Evolutionary conservation across 2,888 invertebrate genomes (phyloP).

Genomic region (Epinotia nisella): DNA sequence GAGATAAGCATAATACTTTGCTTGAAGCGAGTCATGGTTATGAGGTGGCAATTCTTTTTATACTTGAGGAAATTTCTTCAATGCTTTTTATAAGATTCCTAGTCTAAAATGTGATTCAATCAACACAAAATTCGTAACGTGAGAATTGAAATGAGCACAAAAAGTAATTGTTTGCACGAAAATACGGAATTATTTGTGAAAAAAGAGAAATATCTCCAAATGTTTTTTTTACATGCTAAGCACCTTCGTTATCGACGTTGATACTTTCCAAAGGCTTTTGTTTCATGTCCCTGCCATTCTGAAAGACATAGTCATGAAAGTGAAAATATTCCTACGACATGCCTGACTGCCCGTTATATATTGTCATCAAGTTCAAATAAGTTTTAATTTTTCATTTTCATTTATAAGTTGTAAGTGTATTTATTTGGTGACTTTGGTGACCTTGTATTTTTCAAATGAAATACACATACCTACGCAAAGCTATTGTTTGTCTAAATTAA

Average conservation of each 20-base stretch:
- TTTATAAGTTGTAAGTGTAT: too few species aligned
- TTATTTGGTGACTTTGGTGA: neutral
- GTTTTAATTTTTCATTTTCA: too few species aligned
- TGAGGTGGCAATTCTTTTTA: slow-evolving; percentile 12
- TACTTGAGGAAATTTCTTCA: slow-evolving; percentile 5
- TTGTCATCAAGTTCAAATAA: too few species aligned
- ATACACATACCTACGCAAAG: neutral
- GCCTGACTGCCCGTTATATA: too few species aligned
- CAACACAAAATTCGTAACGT: neutral
- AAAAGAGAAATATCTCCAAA: too few species aligned
- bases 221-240: too few species aligned
- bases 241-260: too few species aligned
- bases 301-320: too few species aligned
- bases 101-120: neutral
- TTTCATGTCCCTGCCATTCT: too few species aligned
- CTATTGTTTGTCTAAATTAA: slow-evolving; percentile 19
- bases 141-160: too few species aligned
- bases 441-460: neutral
- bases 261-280: too few species aligned
- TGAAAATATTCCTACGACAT: too few species aligned
- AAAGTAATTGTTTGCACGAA: neutral
- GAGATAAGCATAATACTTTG: slow-evolving; percentile 13
- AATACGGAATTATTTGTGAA: neutral
- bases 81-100: neutral
- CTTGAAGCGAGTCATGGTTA: slow-evolving; percentile 8